These are phyloP conservation scores for Anguilla megastoma DNA, from an alignment of 2,797 vertebrate species.

Conservation along the genomic window DNA sequence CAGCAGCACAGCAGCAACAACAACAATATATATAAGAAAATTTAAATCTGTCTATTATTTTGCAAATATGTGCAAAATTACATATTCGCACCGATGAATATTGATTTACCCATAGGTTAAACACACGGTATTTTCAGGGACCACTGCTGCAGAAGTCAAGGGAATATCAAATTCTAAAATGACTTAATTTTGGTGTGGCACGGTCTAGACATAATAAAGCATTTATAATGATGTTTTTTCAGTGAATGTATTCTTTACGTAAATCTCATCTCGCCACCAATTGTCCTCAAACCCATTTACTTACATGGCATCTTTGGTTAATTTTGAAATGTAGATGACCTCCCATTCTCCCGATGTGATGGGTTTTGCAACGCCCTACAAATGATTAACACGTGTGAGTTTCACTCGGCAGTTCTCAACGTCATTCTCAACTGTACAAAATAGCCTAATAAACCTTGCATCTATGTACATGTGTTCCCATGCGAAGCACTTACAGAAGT, in stretches of 20 bases:
- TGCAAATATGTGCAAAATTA: too few species aligned
- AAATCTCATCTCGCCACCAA: neutral
- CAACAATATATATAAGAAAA: too few species aligned
- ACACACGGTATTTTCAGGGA: neutral
- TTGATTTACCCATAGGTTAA: neutral
- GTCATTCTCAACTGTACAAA: neutral
- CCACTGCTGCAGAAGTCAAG: neutral
- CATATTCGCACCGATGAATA: neutral
- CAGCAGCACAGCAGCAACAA: neutral
- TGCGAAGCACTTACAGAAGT: conserved; percentile 58
- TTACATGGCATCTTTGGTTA: conserved; percentile 79
- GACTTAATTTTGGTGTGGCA: neutral
- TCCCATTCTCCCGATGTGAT: conserved; percentile 88
- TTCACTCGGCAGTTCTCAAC: neutral
- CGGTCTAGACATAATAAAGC: neutral
- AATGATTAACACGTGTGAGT: conserved; percentile 13
- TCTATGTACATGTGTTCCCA: neutral
- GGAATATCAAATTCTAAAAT: neutral
- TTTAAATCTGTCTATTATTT: too few species aligned
- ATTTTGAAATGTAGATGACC: conserved; percentile 82
- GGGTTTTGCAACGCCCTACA: conserved; percentile 65
- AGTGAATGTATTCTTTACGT: neutral
- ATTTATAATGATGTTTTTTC: neutral
- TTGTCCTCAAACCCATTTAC: conserved; percentile 34
- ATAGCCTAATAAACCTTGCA: neutral